Base-by-base conservation (phyloP, 2,113 vertebrate species). In the Cynopterus brachyotis region DNA sequence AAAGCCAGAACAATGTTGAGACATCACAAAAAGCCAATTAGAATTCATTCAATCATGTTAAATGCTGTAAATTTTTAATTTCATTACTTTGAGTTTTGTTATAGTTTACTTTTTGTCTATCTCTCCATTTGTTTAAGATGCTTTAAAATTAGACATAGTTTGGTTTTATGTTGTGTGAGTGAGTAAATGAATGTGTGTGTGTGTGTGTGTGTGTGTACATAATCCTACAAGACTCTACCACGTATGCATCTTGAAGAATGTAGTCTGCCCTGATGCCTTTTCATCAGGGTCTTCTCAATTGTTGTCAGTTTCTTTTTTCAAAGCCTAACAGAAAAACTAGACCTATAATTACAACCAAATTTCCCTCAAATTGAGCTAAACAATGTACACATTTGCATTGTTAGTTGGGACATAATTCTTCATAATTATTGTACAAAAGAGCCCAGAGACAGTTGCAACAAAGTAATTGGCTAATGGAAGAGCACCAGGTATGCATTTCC, bases 321-420 rank as follows among this genome's bases (percentile, higher is more conserved):
- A 83, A 81, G 91, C 78, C 96, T 81, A 93, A 96, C 91, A 94
- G 89, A 95, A 98, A 96, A 83, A 80, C 81, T 79, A 53, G 62
- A 86, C 64, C 97, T 97, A 59, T 97, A 97, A 97, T 98, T 97
- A 98, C 91, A 88, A 95, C 57, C 60, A 91, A 97, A 93, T 97
- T 97, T 96, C 89, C 96, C 83, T 94, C 81, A 93, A 97, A 94
- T 92, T 96, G 91, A 85, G 85, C 72, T 95, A 78, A 94, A 75
- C 79, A 69, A 32, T 32, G 35, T 24, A 94, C 69, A 94, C 69
- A 92, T 83, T 83, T 95, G 88, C 91, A 69, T 78, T 94, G 82
- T 85, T 96, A 97, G 95, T 91, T 83, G 97, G 97, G 81, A 79
- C 94, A 95, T 97, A 95, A 97, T 96, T 98, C 97, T 97, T 97